Conservation (phyloP, 2,888 invertebrate genomes). For the Ennomos erosarius region DNA sequence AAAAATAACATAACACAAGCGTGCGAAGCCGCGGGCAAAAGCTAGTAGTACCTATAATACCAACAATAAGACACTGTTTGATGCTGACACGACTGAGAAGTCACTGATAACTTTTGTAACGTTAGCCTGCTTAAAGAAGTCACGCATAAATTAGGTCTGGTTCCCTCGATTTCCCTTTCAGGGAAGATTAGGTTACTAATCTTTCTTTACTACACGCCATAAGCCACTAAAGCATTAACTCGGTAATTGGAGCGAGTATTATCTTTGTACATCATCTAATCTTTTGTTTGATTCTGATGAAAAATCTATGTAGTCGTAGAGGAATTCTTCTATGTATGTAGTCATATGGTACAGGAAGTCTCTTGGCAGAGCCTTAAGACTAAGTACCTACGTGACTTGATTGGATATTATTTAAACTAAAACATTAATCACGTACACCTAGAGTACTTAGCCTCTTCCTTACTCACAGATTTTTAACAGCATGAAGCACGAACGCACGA, state of each 20-base stretch:
- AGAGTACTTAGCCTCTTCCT: background rate
- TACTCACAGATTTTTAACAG: background rate
- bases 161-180: background rate
- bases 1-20: too few relatives aligned
- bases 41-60: too few relatives aligned
- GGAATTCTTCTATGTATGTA: too few relatives aligned
- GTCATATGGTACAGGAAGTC: slow-evolving; percentile 28
- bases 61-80: too few relatives aligned
- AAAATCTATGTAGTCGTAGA: background rate
- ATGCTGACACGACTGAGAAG: too few relatives aligned
- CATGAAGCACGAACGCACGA: slow-evolving; percentile 18
- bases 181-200: slow-evolving; percentile 22
- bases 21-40: too few relatives aligned
- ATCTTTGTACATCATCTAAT: slow-evolving; percentile 34
- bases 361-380: slow-evolving; percentile 2
- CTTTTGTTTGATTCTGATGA: slow-evolving; percentile 30
- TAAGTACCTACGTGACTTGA: slow-evolving; percentile 31
- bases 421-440: background rate
- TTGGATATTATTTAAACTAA: slow-evolving; percentile 2
- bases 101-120: too few relatives aligned
- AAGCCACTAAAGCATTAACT: slow-evolving; percentile 21
- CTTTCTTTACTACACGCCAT: slow-evolving; percentile 21
- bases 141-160: slow-evolving; percentile 2
- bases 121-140: too few relatives aligned
- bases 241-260: slow-evolving; percentile 27